These are phyloP conservation scores for Homarus gammarus DNA, from an alignment of 2,888 invertebrate genomes.

Conservation along the genomic window DNA sequence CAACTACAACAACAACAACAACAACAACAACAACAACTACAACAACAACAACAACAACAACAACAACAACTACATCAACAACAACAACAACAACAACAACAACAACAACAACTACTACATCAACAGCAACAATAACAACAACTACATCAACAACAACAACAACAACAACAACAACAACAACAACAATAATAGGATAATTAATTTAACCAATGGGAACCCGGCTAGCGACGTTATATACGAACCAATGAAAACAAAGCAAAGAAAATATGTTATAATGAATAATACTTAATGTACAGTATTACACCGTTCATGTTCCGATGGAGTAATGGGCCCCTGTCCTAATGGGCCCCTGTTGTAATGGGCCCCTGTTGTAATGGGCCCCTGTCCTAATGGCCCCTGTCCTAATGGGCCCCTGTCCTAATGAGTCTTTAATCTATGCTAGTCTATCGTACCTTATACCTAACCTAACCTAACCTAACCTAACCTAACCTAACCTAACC, in stretches of 20 bases:
- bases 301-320: conserved; percentile 6
- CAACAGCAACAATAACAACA: background rate
- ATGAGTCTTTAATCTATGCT: too few relatives aligned
- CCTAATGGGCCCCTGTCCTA: too few relatives aligned
- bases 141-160: background rate
- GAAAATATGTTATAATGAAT: too few relatives aligned
- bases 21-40: background rate
- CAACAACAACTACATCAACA: background rate
- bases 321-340: too few relatives aligned
- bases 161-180: background rate
- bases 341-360: too few relatives aligned
- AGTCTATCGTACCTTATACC: too few relatives aligned
- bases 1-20: too few relatives aligned
- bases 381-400: too few relatives aligned
- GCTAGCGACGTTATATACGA: conserved; percentile 14
- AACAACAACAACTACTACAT: background rate
- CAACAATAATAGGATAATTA: too few relatives aligned
- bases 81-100: background rate
- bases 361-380: too few relatives aligned
- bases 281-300: background rate
- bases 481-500: too few relatives aligned
- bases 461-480: too few relatives aligned
- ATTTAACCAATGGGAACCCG: conserved; percentile 12
- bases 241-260: background rate
- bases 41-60: background rate